These are phyloP conservation scores for Sparidentex hasta DNA, from an alignment of 2,797 vertebrate genomes.

Conservation along the genomic window DNA sequence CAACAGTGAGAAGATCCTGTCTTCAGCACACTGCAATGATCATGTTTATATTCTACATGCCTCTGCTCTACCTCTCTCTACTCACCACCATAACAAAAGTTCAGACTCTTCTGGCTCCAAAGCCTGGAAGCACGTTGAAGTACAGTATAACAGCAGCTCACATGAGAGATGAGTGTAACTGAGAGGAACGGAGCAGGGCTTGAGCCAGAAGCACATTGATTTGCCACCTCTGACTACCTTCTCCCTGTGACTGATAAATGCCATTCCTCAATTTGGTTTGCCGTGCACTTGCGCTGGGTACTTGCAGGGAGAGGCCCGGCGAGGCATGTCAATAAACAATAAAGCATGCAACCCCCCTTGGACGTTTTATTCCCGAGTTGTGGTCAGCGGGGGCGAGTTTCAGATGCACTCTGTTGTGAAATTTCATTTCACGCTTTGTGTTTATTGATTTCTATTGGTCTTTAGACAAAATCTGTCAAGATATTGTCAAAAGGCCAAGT, in stretches of 20 bases:
- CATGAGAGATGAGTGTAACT: conserved; percentile 58
- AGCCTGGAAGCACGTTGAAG: conserved; percentile 12
- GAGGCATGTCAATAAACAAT: conserved; percentile 62
- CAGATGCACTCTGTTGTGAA: conserved; percentile 69
- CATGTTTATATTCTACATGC: conserved; percentile 40
- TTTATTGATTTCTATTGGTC: conserved; percentile 76
- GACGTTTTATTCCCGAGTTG: conserved; percentile 50
- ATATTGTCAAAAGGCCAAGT: conserved; percentile 65
- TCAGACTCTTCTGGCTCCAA: conserved; percentile 44
- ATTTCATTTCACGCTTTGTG: conserved; percentile 83
- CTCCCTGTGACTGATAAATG: conserved; percentile 68
- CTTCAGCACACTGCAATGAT: conserved; percentile 20
- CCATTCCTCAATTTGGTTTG: conserved; percentile 58
- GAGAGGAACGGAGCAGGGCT: conserved; percentile 48
- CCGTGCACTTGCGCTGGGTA: conserved; percentile 44
- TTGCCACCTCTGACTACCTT: conserved; percentile 46
- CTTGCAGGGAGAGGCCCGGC: conserved; percentile 53
- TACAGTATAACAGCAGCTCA: conserved; percentile 21
- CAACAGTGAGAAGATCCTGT: conserved; percentile 7
- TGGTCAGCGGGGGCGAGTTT: conserved; percentile 51
- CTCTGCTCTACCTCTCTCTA: conserved; percentile 24
- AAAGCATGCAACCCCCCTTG: conserved; percentile 48
- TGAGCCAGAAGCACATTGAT: conserved; percentile 70
- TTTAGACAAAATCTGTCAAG: conserved; percentile 72
- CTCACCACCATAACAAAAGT: conserved; percentile 25